phyloP scores from a whole-genome alignment of 2,797 vertebrate species.

The Ceryle rudis region DNA sequence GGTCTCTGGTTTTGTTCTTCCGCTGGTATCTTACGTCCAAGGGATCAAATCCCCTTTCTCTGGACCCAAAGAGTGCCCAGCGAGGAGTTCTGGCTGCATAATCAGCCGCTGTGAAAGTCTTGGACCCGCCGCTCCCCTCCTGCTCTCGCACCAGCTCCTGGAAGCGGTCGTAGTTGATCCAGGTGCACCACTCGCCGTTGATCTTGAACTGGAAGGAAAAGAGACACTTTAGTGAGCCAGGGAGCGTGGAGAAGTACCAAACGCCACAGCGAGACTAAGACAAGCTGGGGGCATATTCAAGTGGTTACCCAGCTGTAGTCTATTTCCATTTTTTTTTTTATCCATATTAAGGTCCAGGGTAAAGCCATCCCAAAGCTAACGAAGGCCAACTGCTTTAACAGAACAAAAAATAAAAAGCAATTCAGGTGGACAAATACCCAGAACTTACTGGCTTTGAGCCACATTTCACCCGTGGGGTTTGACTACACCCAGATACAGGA shows the following conservation, averaged over 20 bases:
- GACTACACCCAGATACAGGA: not conserved
- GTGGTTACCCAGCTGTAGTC: not conserved
- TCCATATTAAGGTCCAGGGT: not conserved
- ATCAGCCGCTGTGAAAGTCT: slow-evolving; percentile 85
- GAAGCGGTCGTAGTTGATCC: slow-evolving; percentile 92
- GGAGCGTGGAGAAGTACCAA: not conserved
- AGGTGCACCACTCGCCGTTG: slow-evolving; percentile 87
- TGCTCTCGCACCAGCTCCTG: slow-evolving; percentile 84
- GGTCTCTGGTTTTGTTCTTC: slow-evolving; percentile 87
- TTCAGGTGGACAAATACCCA: not conserved
- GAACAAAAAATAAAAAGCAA: no score
- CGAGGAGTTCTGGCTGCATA: slow-evolving; percentile 87
- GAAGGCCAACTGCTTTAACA: fast-evolving
- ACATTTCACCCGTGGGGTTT: not conserved
- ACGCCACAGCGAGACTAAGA: fast-evolving
- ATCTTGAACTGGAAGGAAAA: slow-evolving; percentile 85
- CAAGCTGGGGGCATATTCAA: not conserved
- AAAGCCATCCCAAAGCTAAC: not conserved
- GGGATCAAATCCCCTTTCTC: slow-evolving; percentile 90
- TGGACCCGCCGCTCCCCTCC: slow-evolving; percentile 74
- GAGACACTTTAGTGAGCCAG: not conserved
- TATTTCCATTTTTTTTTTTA: not conserved
- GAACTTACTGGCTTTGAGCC: not conserved
- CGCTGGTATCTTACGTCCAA: slow-evolving; percentile 86
- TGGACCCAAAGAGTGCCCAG: slow-evolving; percentile 90